Percentiles rank a stretch among this genome's conserved stretches.
These are phyloP conservation scores for Atrichornis clamosus DNA, from an alignment of 2,113 vertebrate species.

Conservation along the genomic window DNA sequence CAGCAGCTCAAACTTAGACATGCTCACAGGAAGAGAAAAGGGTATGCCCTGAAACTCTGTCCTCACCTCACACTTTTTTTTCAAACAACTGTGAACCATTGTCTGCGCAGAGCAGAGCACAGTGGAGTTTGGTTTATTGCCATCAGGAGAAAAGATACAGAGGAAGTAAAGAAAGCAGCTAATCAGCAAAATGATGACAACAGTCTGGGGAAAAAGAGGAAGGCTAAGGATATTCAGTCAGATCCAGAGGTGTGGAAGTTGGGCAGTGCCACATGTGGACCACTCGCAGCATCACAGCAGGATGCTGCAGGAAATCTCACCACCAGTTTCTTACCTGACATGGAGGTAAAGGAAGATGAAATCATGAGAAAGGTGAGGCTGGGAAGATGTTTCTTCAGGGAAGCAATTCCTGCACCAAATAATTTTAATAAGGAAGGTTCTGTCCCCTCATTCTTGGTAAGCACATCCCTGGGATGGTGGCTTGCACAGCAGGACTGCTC, in stretches of 20 bases:
- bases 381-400: not conserved
- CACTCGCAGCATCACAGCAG: not conserved
- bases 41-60: not conserved
- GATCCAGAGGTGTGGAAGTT: not conserved
- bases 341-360: not conserved
- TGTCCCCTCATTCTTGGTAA: not conserved
- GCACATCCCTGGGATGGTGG: not conserved
- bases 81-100: not conserved
- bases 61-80: not conserved
- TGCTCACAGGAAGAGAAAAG: not conserved
- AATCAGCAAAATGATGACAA: not conserved
- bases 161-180: not conserved
- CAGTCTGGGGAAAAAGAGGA: not conserved
- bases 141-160: not conserved
- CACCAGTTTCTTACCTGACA: not conserved
- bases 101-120: not conserved
- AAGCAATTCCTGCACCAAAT: not conserved
- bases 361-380: not conserved
- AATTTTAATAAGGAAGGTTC: not conserved
- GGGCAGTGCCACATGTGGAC: not conserved
- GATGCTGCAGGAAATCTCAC: not conserved
- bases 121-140: not conserved
- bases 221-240: not conserved
- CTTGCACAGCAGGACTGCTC: not conserved
- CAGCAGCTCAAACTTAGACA: not conserved